Evolutionary conservation across 2,888 invertebrate species (phyloP), one percentile per base, ranked within the genome.

Genomic region (Caenorhabditis wallacei): DNA sequence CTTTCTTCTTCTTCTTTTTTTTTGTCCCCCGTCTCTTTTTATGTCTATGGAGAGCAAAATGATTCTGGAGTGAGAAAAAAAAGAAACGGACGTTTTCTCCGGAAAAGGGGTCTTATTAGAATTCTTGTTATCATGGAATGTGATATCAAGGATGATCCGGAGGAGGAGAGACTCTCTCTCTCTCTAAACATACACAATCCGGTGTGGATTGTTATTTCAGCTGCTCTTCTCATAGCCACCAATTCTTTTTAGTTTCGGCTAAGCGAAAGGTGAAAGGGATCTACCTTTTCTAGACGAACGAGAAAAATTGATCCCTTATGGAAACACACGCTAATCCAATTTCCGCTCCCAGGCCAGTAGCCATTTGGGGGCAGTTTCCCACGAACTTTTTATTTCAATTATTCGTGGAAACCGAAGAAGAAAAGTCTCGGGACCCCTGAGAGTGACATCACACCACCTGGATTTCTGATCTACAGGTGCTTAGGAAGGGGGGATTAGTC

Each of bases 391-490:
- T 59, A 71, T 71, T 59, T 51, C 59, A 48, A 18, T 30, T 59
- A 4, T 35, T 48, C 18, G 16, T 1, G 10, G 35, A 35, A 35
- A 35, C 4, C 5, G 35, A 35, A 35, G 4, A 35, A 10, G 35
- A 43, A 5, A 5, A 43, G 5, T 13, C 13, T 43, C 13, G 18
- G n/a, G 5, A n/a, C 11, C n/a, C 18, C 20, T 20, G 37, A 18
- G 37, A 59, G 40, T 61, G 71, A 63, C 63, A 64, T 56, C 54
- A 54, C 53, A 46, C n/a, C 64, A 54, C 22, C 56, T 63, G 56
- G 68, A 75, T 76, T 69, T 68, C 35, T 75, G 75, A 59, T 75
- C 76, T 76, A 76, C 69, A 76, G 76, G 76, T 69, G 59, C 48
- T 69, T 69, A 37, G 43, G 4, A 8, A 3, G 5, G 20, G 43